Evolutionary conservation across 2,113 vertebrate species (phyloP).

Genomic region (Tursiops truncatus): DNA sequence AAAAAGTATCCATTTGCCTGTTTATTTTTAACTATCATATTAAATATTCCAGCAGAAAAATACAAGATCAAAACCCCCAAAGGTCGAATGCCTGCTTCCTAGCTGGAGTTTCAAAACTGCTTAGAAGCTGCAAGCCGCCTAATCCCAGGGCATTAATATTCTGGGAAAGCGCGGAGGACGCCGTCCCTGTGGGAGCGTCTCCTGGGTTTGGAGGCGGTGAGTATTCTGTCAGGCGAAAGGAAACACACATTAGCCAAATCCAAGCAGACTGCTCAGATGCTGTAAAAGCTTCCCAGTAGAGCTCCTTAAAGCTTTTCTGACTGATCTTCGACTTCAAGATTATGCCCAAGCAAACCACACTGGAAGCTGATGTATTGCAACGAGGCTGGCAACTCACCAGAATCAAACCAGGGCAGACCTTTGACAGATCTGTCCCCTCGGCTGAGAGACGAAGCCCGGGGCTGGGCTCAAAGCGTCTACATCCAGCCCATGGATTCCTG

Average conservation of each 20-base stretch:
- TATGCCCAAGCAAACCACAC: not conserved
- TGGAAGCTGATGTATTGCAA: not conserved
- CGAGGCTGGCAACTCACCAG: not conserved
- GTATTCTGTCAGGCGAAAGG: conserved; percentile 44
- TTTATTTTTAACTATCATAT: conserved; percentile 52
- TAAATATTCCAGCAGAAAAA: conserved; percentile 60
- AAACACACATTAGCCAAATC: conserved; percentile 59
- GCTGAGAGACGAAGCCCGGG: not conserved
- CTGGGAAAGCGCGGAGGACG: not conserved
- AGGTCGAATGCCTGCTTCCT: not conserved
- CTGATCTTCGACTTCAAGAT: conserved; percentile 48
- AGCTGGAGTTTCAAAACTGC: not conserved
- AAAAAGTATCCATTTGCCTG: not conserved
- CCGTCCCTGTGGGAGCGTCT: not conserved
- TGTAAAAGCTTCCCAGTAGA: conserved; percentile 35
- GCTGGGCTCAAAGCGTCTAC: not conserved
- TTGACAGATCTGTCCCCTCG: not conserved
- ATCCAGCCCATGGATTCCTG: not conserved
- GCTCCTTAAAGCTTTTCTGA: conserved; percentile 42
- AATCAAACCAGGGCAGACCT: not conserved
- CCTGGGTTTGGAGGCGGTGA: conserved; percentile 47
- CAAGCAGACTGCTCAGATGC: conserved; percentile 28
- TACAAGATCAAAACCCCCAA: conserved; percentile 27
- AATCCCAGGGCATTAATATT: not conserved
- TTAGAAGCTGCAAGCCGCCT: conserved; percentile 17